Evolutionary conservation across 2,113 vertebrate genomes (phyloP), one percentile per base, ranked within the genome.

Genomic region (Seriola dumerili): DNA sequence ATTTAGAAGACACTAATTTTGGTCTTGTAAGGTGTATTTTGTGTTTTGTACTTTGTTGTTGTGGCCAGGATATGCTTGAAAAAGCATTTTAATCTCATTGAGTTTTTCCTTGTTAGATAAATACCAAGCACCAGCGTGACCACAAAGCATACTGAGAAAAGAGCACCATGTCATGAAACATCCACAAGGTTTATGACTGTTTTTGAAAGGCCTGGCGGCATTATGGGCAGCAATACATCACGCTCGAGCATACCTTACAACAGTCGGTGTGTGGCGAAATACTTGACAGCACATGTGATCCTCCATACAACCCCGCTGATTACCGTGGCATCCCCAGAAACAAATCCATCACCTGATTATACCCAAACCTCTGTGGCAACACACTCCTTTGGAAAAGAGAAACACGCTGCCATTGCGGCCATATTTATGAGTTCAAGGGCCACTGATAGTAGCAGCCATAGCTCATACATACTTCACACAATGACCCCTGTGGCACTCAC

Each of bases 311-410:
- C 65, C 54, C 75, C 8, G 1, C 58, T 89, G 86, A 91, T 89
- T 88, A 79, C 76, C n/a, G 72, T 17, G 65, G 70, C 72, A 62
- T 65, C 85, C 69, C 65, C 71, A 77, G 84, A 89, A 92, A 86
- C 75, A 61, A 82, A 93, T 95, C 91, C 86, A 93, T 95, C 94
- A 93, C 72, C 29, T 55, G 83, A 80, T 59, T 70, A 83, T 62
- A 80, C 62, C 40, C 65, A 63, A 69, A 77, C 23, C 80, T 73
- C 71, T 13, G 6, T 16, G 77, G 72, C 86, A 90, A 90, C 90
- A 78, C 67, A 0, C 44, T 81, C 61, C 70, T 80, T 73, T 29
- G 23, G 71, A 83, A 84, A 87, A 78, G 72, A 78, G 83, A 68
- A 89, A 91, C 88, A 79, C 81, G 84, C 71, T 78, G 87, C 59